Percentiles rank a stretch among this genome's conserved stretches.
These are phyloP conservation scores for Dendrolimus houi DNA, from an alignment of 2,888 invertebrate genomes.

Conservation along the genomic window DNA sequence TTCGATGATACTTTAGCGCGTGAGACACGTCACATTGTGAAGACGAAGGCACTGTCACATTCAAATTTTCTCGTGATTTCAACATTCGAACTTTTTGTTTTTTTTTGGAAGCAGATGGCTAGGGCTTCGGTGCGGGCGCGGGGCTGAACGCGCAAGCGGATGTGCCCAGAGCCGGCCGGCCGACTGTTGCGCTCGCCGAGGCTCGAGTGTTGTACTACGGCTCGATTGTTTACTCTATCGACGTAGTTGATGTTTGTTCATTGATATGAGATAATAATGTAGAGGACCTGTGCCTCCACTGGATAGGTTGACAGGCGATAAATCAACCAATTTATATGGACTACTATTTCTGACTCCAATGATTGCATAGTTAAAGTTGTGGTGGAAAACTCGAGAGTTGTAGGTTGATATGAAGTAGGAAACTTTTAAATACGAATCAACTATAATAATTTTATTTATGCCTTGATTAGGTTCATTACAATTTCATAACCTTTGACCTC, in stretches of 20 bases:
- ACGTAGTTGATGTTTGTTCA: conserved; percentile 17
- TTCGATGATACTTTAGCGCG: conserved; percentile 1
- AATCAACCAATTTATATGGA: no score
- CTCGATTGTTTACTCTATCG: conserved; percentile 44
- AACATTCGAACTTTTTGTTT: conserved; percentile 9
- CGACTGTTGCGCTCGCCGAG: conserved; percentile 48
- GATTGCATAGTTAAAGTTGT: no score
- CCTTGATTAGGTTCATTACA: no score
- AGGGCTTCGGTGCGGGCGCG: conserved; percentile 43
- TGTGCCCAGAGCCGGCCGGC: conserved; percentile 64
- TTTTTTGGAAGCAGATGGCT: conserved; percentile 13
- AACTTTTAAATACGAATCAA: no score
- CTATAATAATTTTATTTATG: no score
- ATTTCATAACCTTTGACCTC: no score
- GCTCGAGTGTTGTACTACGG: conserved; percentile 44
- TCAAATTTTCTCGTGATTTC: conserved; percentile 9
- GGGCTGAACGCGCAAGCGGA: conserved; percentile 66
- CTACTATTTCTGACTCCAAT: no score
- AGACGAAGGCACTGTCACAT: conserved; percentile 6
- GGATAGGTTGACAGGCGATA: no score
- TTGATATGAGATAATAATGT: conserved; percentile 3
- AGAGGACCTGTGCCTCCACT: neutral
- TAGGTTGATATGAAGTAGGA: no score
- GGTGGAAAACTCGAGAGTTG: no score
- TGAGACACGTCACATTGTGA: conserved; percentile 17